phyloP scores from a whole-genome alignment of 2,888 invertebrate genomes.

The Drosophila incognita region DNA sequence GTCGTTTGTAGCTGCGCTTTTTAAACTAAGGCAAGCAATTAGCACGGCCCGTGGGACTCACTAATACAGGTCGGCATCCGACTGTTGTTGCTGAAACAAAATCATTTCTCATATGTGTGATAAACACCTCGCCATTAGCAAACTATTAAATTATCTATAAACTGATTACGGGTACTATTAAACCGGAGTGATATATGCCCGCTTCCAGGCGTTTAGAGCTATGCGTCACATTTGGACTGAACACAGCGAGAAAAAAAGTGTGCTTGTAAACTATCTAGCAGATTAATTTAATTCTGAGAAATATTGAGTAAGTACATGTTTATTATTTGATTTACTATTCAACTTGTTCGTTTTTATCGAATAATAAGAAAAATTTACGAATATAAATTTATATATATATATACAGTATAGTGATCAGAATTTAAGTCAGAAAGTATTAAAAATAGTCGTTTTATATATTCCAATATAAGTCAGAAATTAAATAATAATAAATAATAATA shows the following conservation, averaged over 20 bases:
- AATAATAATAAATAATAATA: too few species aligned
- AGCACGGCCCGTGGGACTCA: conserved; percentile 6
- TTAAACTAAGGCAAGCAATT: conserved; percentile 20
- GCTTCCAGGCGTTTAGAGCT: conserved; percentile 20
- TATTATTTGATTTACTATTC: neutral
- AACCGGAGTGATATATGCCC: conserved; percentile 41
- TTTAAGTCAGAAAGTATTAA: neutral
- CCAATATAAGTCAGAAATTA: too few species aligned
- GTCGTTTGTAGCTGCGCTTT: neutral
- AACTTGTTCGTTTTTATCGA: neutral
- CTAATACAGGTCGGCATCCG: neutral
- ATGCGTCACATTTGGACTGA: conserved; percentile 45
- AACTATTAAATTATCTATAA: conserved; percentile 76
- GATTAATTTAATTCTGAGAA: neutral
- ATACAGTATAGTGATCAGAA: neutral
- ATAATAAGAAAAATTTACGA: neutral
- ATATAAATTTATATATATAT: neutral
- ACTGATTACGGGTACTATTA: conserved; percentile 66
- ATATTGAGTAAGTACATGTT: neutral
- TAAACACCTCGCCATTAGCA: conserved; percentile 61
- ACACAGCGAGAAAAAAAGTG: conserved; percentile 28
- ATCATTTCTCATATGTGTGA: conserved; percentile 43
- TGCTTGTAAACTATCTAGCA: neutral
- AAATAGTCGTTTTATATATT: neutral
- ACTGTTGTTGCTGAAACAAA: conserved; percentile 12